Base-by-base conservation (phyloP, 2,113 vertebrate species). In the Eulemur macaco region DNA sequence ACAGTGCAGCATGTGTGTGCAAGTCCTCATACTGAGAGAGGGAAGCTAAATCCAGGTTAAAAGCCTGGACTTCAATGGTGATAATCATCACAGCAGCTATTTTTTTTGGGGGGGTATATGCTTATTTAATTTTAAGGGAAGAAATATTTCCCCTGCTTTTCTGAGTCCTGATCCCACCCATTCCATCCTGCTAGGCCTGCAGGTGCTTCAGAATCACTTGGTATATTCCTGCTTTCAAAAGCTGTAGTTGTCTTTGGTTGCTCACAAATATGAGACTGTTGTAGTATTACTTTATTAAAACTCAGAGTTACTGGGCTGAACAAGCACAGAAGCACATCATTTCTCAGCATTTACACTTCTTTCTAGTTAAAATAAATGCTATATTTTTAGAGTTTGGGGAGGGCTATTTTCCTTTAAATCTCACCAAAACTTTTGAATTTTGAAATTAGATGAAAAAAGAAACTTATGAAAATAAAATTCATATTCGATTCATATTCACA, bases 381-480 rank as follows among this genome's bases (percentile, higher is more conserved):
- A 60, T n/a, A 37, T 31, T 54, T 80, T 91, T 69, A 94, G 47
- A 89, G 8, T 68, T 50, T 71, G 14, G 25, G 31, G 74, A 74
- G 39, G 54, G 45, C 60, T 60, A 58, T 18, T 94, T 81, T 58
- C 63, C 92, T 85, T 96, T 96, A 94, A 84, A 86, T 91, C 39
- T 69, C 34, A 89, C 42, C n/a, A 91, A 66, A 91, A 91, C 23
- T 68, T 95, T 78, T 87, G 37, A 52, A 42, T 89, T 94, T 95
- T 25, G 58, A 96, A 97, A 47, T 37, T n/a, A 86, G 20, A 80
- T 45, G 15, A 93, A 80, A 96, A 97, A 97, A 78, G 18, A n/a
- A 89, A 64, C 76, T 87, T 93, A 89, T 95, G 50, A 95, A 96
- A 96, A 78, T 92, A 90, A 97, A 97, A 92, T 94, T 95, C 21